These are phyloP conservation scores for Hemiscyllium ocellatum DNA, from an alignment of 2,113 vertebrate species.

Conservation along the genomic window DNA sequence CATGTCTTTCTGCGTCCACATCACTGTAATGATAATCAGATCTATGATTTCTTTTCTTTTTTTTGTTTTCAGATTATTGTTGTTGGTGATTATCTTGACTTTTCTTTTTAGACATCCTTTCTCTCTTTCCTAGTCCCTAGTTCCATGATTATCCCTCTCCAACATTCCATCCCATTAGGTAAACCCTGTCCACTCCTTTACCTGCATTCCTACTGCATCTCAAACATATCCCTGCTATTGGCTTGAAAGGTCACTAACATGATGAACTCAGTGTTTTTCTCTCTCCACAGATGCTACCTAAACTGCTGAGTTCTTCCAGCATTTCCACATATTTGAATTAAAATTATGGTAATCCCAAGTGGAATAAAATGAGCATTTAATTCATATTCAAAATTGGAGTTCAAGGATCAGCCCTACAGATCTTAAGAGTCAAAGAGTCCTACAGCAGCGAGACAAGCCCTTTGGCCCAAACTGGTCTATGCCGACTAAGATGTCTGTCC, in stretches of 20 bases:
- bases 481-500: too few species aligned
- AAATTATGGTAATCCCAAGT: neutral
- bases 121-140: too few species aligned
- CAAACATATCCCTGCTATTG: neutral
- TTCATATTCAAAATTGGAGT: neutral
- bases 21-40: too few species aligned
- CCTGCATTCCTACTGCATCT: neutral
- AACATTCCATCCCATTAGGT: neutral
- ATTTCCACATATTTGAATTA: neutral
- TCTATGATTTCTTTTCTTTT: neutral
- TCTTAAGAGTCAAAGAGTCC: too few species aligned
- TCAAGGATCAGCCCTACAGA: neutral
- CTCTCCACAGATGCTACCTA: neutral
- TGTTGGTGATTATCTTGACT: neutral
- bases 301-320: neutral
- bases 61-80: neutral
- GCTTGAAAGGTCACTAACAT: neutral
- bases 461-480: too few species aligned
- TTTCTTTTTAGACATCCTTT: neutral
- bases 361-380: neutral
- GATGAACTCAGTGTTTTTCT: neutral
- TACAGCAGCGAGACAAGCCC: too few species aligned
- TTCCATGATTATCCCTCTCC: neutral
- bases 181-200: neutral
- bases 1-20: too few species aligned